Percentiles rank a stretch among this genome's conserved stretches.
phyloP scores from a whole-genome alignment of 53 echinoderm and acorn worm species.

The Holothuria leucospilota region DNA sequence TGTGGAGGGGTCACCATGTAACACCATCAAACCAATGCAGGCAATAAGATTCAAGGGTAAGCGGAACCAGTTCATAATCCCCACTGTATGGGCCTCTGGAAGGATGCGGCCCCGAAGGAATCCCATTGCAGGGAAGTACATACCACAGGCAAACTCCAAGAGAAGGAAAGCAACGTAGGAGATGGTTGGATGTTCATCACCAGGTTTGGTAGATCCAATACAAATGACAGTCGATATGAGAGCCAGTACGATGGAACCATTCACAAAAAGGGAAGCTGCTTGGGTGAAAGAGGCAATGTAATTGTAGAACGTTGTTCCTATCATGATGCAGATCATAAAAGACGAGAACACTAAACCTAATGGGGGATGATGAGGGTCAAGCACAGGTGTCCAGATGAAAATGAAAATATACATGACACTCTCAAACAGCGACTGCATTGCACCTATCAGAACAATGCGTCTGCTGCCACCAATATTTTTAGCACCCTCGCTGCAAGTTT shows the following conservation, averaged over 20 bases:
- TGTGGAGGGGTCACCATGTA: constrained; percentile 85
- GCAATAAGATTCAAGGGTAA: constrained; percentile 96
- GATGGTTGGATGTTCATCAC: constrained; percentile 69
- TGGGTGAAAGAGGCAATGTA: constrained; percentile 61
- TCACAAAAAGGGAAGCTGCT: constrained; percentile 75
- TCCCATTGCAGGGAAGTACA: constrained; percentile 99
- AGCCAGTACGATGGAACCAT: constrained; percentile 76
- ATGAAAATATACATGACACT: constrained; percentile 99
- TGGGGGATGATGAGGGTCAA: constrained; percentile 76
- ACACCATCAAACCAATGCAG: constrained; percentile 87
- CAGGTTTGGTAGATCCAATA: constrained; percentile 76
- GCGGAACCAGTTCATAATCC: constrained; percentile 99
- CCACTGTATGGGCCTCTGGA: constrained; percentile 86
- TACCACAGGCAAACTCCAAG: constrained; percentile 87
- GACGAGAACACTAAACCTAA: constrained; percentile 90
- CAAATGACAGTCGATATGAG: constrained; percentile 75
- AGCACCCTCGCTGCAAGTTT: constrained; percentile 84
- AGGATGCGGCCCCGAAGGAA: constrained; percentile 76
- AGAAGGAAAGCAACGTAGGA: constrained; percentile 88
- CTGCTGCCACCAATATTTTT: constrained; percentile 76
- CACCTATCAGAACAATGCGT: constrained; percentile 83
- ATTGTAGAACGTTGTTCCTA: constrained; percentile 85
- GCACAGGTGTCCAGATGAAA: constrained; percentile 98
- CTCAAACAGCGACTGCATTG: constrained; percentile 97
- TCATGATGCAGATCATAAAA: constrained; percentile 99